These are phyloP conservation scores for Neoaliturus tenellus DNA, from an alignment of 2,888 invertebrate genomes.

Conservation along the genomic window DNA sequence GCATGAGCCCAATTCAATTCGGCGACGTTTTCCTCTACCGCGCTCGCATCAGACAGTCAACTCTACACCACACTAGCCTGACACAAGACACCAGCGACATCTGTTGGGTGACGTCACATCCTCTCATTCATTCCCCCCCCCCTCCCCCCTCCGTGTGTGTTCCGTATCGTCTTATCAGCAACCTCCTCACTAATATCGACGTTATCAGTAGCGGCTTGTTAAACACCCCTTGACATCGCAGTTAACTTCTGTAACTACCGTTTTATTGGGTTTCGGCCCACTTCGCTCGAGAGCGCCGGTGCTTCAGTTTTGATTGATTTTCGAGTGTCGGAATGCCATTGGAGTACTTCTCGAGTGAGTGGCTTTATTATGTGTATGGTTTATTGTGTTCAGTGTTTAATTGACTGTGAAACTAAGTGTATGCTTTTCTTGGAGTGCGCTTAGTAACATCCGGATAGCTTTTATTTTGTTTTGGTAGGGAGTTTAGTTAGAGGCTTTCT, in stretches of 20 bases:
- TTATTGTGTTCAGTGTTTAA: no score
- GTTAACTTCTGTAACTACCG: neutral
- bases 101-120: constrained; percentile 40
- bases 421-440: no score
- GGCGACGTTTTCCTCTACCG: no score
- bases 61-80: no score
- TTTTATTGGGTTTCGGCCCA: neutral
- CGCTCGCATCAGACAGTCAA: no score
- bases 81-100: constrained; percentile 13
- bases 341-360: neutral
- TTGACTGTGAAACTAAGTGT: no score
- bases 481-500: no score
- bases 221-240: neutral
- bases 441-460: no score
- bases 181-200: neutral
- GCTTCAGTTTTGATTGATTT: neutral
- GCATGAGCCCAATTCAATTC: no score
- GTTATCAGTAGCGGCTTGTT: constrained; percentile 26
- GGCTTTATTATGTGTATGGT: no score
- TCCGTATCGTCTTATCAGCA: constrained; percentile 1
- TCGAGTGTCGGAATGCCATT: neutral
- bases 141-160: no score
- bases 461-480: no score
- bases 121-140: constrained; percentile 25
- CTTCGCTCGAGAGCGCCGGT: neutral